These are phyloP conservation scores for Saguinus midas DNA, from an alignment of 2,113 vertebrate genomes.

Conservation along the genomic window DNA sequence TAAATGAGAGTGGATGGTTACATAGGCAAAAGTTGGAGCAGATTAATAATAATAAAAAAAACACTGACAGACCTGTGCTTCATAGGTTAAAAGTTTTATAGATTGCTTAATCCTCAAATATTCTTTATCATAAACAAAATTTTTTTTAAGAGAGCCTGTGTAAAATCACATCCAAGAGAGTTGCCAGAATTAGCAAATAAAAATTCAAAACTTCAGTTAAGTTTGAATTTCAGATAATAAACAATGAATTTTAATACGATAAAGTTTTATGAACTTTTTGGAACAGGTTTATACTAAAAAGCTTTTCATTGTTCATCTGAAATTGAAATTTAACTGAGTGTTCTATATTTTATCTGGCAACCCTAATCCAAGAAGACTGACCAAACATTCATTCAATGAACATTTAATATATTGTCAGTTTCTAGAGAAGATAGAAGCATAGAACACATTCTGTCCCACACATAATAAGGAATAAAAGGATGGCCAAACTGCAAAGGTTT, in stretches of 20 bases:
- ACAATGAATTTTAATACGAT: not conserved
- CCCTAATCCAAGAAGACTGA: not conserved
- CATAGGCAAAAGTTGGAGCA: not conserved
- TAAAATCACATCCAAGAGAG: not conserved
- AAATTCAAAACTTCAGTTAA: not conserved
- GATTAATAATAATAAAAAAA: not conserved
- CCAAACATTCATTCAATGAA: not conserved
- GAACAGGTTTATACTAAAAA: not conserved
- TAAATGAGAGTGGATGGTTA: not conserved
- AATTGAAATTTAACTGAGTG: not conserved
- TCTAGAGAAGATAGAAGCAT: not conserved
- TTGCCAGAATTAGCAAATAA: constrained; percentile 13
- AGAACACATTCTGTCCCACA: not conserved
- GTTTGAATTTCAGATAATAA: constrained; percentile 25
- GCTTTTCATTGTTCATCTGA: not conserved
- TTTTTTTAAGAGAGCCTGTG: not conserved
- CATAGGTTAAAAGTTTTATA: not conserved
- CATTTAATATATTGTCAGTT: not conserved
- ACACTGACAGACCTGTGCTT: not conserved
- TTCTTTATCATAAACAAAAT: not conserved
- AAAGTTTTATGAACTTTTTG: not conserved
- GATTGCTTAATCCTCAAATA: not conserved
- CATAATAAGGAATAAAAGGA: not conserved
- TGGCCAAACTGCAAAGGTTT: not conserved
- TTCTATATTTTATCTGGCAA: constrained; percentile 9